These are phyloP conservation scores for Cyphomyrus plagiostoma DNA, from an alignment of 2,113 vertebrate species.

Conservation along the genomic window DNA sequence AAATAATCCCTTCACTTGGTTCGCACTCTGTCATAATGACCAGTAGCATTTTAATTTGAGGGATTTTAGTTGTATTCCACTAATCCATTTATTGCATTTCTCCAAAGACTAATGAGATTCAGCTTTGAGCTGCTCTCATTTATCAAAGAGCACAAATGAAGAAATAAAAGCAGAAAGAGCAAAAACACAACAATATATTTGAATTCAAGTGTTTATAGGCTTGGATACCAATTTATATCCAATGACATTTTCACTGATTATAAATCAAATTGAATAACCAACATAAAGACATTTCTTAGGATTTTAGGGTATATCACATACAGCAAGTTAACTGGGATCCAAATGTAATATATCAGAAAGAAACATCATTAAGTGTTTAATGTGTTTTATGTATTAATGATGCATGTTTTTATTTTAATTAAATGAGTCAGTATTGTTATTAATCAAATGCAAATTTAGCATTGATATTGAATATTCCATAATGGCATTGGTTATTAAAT, in stretches of 20 bases:
- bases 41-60: slow-evolving; percentile 12
- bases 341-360: slow-evolving; percentile 50
- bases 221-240: slow-evolving; percentile 51
- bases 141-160: slow-evolving; percentile 35
- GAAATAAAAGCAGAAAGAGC: slow-evolving; percentile 45
- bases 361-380: slow-evolving; percentile 50
- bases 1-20: background rate
- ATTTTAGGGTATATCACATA: slow-evolving; percentile 55
- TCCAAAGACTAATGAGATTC: slow-evolving; percentile 54
- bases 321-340: slow-evolving; percentile 48
- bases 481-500: slow-evolving; percentile 54
- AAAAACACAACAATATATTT: slow-evolving; percentile 37
- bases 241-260: slow-evolving; percentile 54
- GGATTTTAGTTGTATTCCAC: slow-evolving; percentile 38
- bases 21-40: background rate
- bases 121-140: slow-evolving; percentile 43
- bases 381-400: slow-evolving; percentile 55
- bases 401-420: slow-evolving; percentile 39
- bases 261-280: slow-evolving; percentile 57
- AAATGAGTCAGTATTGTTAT: background rate
- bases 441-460: slow-evolving; percentile 37
- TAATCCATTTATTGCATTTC: slow-evolving; percentile 50
- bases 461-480: slow-evolving; percentile 44
- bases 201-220: slow-evolving; percentile 48
- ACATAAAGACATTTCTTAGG: slow-evolving; percentile 48